Evolutionary conservation across 1,140 invertebrate genomes (phyloP), one percentile per base, ranked within the genome.

Genomic region (Ceratina japonica): DNA sequence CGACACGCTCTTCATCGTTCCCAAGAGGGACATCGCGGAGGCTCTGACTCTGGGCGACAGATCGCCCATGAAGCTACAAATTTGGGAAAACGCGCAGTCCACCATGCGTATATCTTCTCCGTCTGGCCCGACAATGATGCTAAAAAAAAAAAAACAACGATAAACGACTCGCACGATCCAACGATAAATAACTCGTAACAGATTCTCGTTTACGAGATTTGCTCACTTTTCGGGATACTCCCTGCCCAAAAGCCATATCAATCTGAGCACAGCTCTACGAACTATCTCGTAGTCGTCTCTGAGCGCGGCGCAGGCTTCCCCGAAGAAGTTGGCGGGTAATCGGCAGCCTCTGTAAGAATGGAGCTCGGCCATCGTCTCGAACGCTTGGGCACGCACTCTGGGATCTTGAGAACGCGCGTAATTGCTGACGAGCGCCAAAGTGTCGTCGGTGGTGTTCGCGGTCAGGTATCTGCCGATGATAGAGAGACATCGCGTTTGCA

Each of bases 201-300:
- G 68, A 16, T 54, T 54, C 7, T 31, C 49, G 15, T 44, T 59
- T 31, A 8, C 5, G 5, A 24, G 56, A 7, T 31, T 44, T 62
- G 82, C 64, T 80, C 94, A 97, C 96, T 95, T 95, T 91, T 99
- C 97, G 44, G 97, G 95, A 93, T 98, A 98, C 31, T 96, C 95
- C 83, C 96, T 96, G 75, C 97, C 96, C 1, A 99, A 92, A 51
- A 98, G 92, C 94, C 96, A 97, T 27, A 99, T 94, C 20, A 99
- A 91, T 89, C 97, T 96, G 1, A 98, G 92, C 1, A 97, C 97
- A 51, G 96, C 96, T 84, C 96, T 94, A 78, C 98, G 93, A 0
- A 99, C 98, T 90, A 97, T 97, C 92, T 99, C 98, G 93, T 98
- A 98, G 91, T 99, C 98, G 93, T 99, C 98, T 65, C 95, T 95